Conservation (phyloP, 2,888 invertebrate genomes). For the Malthinus seriepunctatus region DNA sequence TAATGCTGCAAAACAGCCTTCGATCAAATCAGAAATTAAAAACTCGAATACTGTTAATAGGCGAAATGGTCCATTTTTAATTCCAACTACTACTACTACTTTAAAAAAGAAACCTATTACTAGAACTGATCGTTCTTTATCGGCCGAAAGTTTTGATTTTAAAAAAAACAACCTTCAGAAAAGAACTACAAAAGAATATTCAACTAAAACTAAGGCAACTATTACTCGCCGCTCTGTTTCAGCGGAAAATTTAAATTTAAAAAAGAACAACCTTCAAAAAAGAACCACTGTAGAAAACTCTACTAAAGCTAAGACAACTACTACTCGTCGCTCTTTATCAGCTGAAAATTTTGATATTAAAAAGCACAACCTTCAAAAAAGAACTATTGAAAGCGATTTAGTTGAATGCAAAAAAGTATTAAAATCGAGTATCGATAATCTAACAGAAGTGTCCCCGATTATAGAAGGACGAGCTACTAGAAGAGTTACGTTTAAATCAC, state of each 20-base stretch:
- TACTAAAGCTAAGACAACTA: neutral
- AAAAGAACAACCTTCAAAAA: neutral
- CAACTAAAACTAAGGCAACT: neutral
- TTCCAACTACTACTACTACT: neutral
- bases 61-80: no score
- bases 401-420: neutral
- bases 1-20: no score
- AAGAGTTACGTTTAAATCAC: neutral
- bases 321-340: neutral
- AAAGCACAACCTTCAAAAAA: neutral
- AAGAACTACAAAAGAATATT: no score
- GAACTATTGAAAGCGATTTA: neutral
- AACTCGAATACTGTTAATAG: no score
- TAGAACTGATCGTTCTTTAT: neutral
- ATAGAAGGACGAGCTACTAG: neutral
- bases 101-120: neutral
- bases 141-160: neutral
- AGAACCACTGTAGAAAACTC: neutral
- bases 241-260: neutral
- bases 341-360: neutral
- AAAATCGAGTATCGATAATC: neutral
- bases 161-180: no score
- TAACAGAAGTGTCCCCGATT: neutral
- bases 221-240: neutral
- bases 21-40: no score